Evolutionary conservation across 2,113 vertebrate species (phyloP).

Genomic region (Sceloporus tristichus): DNA sequence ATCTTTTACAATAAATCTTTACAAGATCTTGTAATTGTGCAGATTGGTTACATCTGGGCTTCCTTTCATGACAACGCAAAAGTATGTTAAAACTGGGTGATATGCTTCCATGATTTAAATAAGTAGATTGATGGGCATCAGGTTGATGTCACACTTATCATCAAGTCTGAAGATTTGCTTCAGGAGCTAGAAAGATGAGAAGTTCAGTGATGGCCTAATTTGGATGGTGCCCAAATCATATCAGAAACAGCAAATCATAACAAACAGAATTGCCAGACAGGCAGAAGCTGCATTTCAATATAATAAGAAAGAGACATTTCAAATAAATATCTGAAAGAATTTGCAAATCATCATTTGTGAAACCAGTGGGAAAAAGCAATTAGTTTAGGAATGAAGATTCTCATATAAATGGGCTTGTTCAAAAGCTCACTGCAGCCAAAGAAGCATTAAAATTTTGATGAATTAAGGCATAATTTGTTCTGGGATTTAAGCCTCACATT

Average conservation of each 20-base stretch:
- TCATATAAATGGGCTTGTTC: conserved; percentile 31
- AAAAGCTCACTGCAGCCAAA: conserved; percentile 14
- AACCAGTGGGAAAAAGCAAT: conserved; percentile 15
- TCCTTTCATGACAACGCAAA: neutral
- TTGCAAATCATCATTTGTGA: conserved; percentile 27
- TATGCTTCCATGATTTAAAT: conserved; percentile 10
- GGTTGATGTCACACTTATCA: conserved; percentile 14
- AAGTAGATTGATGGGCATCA: neutral
- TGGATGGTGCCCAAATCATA: conserved; percentile 13
- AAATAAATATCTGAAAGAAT: conserved; percentile 28
- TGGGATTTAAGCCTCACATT: conserved; percentile 17
- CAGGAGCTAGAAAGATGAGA: conserved; percentile 21
- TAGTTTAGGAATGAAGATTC: conserved; percentile 26
- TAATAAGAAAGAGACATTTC: neutral
- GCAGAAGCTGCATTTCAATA: conserved; percentile 20
- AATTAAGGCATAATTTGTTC: conserved; percentile 12
- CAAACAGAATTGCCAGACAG: conserved; percentile 26
- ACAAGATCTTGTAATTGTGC: conserved; percentile 1
- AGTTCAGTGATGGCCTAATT: conserved; percentile 35
- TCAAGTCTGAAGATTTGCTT: conserved; percentile 5
- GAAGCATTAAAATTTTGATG: conserved; percentile 24
- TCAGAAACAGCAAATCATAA: conserved; percentile 23
- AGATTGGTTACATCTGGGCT: neutral
- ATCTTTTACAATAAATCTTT: neutral
- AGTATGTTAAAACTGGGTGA: neutral